Conservation (phyloP, 2,797 vertebrate genomes). For the Mormyrops boulengeri region DNA sequence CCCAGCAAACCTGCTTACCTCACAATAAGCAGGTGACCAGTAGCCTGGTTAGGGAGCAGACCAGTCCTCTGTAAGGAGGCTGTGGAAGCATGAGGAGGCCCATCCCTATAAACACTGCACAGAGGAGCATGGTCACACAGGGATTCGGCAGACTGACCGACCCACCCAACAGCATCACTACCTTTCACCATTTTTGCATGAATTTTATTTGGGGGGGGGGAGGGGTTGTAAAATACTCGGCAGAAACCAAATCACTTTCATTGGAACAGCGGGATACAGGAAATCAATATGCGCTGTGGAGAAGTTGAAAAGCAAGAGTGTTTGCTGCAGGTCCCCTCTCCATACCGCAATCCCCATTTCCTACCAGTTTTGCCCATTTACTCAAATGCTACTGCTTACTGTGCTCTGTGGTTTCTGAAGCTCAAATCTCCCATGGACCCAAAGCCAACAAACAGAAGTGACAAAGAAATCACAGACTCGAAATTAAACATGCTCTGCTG, state of each 20-base stretch:
- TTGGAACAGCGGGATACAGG: neutral
- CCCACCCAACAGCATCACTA: neutral
- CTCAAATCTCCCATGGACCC: neutral
- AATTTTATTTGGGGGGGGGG: neutral
- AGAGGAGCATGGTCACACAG: neutral
- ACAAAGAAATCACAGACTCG: neutral
- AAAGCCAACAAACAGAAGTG: neutral
- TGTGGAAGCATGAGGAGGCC: too few relatives aligned
- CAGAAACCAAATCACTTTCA: neutral
- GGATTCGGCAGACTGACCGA: neutral
- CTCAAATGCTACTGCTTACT: neutral
- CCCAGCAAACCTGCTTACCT: neutral
- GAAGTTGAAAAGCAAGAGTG: neutral
- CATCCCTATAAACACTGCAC: neutral
- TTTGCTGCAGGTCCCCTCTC: neutral
- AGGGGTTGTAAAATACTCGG: neutral
- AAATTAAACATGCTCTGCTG: conserved; percentile 19
- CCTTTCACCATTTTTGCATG: neutral
- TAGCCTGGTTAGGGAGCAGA: neutral
- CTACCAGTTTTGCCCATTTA: neutral
- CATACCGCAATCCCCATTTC: neutral
- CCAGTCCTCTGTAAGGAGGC: neutral
- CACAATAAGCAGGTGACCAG: neutral
- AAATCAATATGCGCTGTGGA: neutral
- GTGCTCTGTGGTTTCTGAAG: conserved; percentile 2